Evolutionary conservation across 1,140 invertebrate species (phyloP).

Genomic region (Dendrolimus punctatus): DNA sequence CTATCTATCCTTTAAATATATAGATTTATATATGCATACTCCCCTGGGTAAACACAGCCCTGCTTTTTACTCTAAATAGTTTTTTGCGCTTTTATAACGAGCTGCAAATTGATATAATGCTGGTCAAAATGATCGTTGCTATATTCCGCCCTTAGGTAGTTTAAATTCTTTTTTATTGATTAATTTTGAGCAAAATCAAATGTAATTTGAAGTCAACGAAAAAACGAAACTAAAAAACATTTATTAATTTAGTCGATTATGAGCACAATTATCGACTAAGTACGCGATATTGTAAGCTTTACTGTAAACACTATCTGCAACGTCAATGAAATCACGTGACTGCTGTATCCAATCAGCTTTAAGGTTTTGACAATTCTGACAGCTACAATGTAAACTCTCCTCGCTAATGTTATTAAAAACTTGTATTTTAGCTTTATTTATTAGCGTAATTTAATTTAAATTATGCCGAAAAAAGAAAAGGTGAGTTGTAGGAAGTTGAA

Average conservation of each 20-base stretch:
- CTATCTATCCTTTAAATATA: too few relatives aligned
- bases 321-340: constrained; percentile 49
- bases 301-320: constrained; percentile 25
- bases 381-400: constrained; percentile 37
- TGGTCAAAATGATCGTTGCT: too few relatives aligned
- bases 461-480: constrained; percentile 49
- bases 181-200: too few relatives aligned
- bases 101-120: too few relatives aligned
- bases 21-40: too few relatives aligned
- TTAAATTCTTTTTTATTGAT: too few relatives aligned
- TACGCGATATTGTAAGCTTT: not conserved
- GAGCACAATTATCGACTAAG: not conserved
- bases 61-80: too few relatives aligned
- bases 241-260: not conserved
- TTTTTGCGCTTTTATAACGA: too few relatives aligned
- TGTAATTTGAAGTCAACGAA: too few relatives aligned
- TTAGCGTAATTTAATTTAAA: constrained; percentile 25
- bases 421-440: constrained; percentile 47
- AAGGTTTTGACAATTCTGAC: constrained; percentile 15
- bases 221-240: too few relatives aligned
- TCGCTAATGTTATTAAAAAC: constrained; percentile 36
- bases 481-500: constrained; percentile 26
- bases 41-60: too few relatives aligned
- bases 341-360: constrained; percentile 29
- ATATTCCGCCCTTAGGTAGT: too few relatives aligned